phyloP scores from a whole-genome alignment of 1,140 invertebrate genomes.

The Conus betulinus region DNA sequence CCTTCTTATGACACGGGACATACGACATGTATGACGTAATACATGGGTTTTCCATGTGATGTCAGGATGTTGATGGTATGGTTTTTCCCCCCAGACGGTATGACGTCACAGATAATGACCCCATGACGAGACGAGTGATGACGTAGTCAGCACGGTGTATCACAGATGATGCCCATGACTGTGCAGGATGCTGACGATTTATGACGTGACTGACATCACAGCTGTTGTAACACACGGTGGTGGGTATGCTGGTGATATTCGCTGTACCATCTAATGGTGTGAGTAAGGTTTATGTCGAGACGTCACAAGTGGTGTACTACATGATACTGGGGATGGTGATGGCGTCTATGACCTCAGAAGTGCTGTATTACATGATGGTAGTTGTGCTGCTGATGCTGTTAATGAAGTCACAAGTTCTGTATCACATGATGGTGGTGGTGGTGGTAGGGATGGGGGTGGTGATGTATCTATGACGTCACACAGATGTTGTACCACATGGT shows the following conservation, averaged over 20 bases:
- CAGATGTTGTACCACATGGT: conserved; percentile 73
- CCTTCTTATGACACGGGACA: no score
- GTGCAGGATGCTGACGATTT: not conserved
- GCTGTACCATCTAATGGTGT: conserved; percentile 28
- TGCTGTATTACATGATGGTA: conserved; percentile 29
- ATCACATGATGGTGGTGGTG: conserved; percentile 68
- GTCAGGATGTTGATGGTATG: no score
- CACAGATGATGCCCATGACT: no score
- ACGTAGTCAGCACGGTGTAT: no score
- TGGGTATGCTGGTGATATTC: not conserved
- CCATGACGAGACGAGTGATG: no score
- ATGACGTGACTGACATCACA: not conserved
- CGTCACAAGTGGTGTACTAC: conserved; percentile 68
- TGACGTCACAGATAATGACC: no score
- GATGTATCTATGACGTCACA: not conserved
- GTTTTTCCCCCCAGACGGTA: no score
- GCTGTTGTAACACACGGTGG: no score
- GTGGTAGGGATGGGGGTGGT: not conserved
- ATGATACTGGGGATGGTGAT: conserved; percentile 41
- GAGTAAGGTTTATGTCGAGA: not conserved
- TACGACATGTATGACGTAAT: no score
- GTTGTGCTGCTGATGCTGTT: not conserved
- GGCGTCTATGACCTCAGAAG: conserved; percentile 35
- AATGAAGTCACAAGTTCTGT: conserved; percentile 49
- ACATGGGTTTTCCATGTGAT: no score